Conservation (phyloP, 2,113 vertebrate genomes). For the Heteronetta atricapilla region DNA sequence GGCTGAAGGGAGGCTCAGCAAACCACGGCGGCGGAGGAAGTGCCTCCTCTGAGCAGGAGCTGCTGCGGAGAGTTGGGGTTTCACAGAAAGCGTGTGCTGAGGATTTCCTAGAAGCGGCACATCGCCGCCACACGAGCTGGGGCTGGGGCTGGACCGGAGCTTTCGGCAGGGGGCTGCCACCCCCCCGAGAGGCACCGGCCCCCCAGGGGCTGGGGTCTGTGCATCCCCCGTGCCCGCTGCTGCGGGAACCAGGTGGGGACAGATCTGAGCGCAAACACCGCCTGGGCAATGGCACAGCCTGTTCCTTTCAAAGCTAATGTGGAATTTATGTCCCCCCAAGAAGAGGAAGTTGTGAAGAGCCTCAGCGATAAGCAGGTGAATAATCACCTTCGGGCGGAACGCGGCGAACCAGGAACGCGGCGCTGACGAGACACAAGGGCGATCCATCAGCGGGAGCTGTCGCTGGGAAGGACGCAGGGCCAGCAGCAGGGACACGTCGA, state of each 20-base stretch:
- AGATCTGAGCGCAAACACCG: accelerated
- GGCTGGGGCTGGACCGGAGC: neutral
- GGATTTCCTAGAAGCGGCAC: slow-evolving; percentile 1
- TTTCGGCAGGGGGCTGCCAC: neutral
- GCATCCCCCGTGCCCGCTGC: neutral
- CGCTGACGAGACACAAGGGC: accelerated
- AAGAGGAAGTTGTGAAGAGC: slow-evolving; percentile 6
- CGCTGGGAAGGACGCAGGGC: neutral
- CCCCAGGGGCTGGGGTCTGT: neutral
- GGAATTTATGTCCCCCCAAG: neutral
- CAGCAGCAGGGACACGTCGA: too few relatives aligned
- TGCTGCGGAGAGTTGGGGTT: accelerated
- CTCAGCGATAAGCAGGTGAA: neutral
- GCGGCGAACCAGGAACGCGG: neutral
- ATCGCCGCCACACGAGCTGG: neutral
- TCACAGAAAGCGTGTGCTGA: neutral
- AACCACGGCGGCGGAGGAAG: neutral
- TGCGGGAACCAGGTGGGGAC: neutral
- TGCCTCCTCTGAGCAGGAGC: neutral
- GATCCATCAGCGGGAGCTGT: slow-evolving; percentile 35
- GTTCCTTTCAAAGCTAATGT: neutral
- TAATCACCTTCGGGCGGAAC: slow-evolving; percentile 23
- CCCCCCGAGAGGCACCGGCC: neutral
- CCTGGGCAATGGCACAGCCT: neutral
- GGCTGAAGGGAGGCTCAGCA: neutral